phyloP scores from a whole-genome alignment of 1,140 invertebrate genomes.

The Sitobion miscanthi region DNA sequence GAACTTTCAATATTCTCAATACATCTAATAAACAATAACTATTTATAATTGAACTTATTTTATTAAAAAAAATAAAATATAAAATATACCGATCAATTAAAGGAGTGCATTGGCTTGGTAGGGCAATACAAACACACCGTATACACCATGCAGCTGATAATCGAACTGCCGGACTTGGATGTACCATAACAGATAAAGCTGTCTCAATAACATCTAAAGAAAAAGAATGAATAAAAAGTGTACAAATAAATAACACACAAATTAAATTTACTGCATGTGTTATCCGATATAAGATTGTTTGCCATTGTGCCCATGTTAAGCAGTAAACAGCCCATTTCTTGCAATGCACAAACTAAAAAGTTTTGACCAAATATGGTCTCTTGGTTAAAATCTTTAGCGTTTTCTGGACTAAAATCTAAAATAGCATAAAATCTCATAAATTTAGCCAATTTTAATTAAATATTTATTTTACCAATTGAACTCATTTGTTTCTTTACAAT shows the following conservation, averaged over 20 bases:
- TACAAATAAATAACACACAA: constrained; percentile 31
- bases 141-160: constrained; percentile 94
- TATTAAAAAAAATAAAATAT: background rate
- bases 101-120: constrained; percentile 92
- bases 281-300: constrained; percentile 84
- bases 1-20: constrained; percentile 86
- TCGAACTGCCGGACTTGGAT: constrained; percentile 90
- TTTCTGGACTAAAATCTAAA: constrained; percentile 84
- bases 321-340: constrained; percentile 87
- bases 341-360: constrained; percentile 89
- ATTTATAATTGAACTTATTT: background rate
- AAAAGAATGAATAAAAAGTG: constrained; percentile 9
- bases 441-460: background rate
- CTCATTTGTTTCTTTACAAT: constrained; percentile 95
- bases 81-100: constrained; percentile 76
- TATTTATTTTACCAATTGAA: constrained; percentile 71
- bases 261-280: constrained; percentile 73
- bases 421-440: constrained; percentile 57
- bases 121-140: constrained; percentile 87
- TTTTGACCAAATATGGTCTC: constrained; percentile 94
- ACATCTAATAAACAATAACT: constrained; percentile 65
- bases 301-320: constrained; percentile 90
- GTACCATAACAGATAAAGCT: constrained; percentile 82
- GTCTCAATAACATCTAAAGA: constrained; percentile 66
- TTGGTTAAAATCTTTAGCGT: constrained; percentile 87